Base-by-base conservation (phyloP, 2,888 invertebrate genomes). In the Oasisia sp. region DNA sequence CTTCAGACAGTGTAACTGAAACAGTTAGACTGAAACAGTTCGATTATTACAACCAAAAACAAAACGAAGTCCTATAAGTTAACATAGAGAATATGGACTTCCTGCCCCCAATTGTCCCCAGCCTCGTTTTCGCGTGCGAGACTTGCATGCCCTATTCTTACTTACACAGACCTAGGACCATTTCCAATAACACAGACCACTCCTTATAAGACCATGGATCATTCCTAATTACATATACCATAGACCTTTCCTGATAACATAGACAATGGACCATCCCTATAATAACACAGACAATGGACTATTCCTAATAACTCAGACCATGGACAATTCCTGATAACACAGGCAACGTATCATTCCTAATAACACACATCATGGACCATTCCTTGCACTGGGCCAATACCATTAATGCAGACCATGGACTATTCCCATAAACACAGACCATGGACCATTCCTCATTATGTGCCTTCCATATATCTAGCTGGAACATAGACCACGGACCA, bases 401-500 rank as follows among this genome's bases (percentile, higher is more conserved):
- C 38, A 38, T 2, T 38, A 38, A 38, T 38, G 38, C 38, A 38
- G 38, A 38, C 38, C 19, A 38, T 38, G 38, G 38, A 74, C 74
- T 27, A 74, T 74, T 74, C 19, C 27, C 74, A 74, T 74, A 74
- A 58, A 74, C 74, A 74, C 50, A 50, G 50, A 50, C 50, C 50
- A 50, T 50, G 14, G 0, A 74, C 74, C 58, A 0, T 58, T 58
- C 5, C 93, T 95, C 95, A 95, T 95, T 95, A 93, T 95, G 94
- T 91, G 93, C 93, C 89, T 94, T 94, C 91, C 95, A 89, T 19
- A 27, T 93, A 32, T 93, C 93, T 74, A 92, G 56, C 93, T 93
- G 74, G 0, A 74, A 92, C 56, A 50, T 14, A 91, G 56, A 91
- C 32, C 38, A 91, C 8, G 8, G 8, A 89, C 89, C 32, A 89